A percentile compares a stretch with the other conserved stretches of the same genome.
Conservation (phyloP, 1,140 invertebrate species). For the Globodera rostochiensis region DNA sequence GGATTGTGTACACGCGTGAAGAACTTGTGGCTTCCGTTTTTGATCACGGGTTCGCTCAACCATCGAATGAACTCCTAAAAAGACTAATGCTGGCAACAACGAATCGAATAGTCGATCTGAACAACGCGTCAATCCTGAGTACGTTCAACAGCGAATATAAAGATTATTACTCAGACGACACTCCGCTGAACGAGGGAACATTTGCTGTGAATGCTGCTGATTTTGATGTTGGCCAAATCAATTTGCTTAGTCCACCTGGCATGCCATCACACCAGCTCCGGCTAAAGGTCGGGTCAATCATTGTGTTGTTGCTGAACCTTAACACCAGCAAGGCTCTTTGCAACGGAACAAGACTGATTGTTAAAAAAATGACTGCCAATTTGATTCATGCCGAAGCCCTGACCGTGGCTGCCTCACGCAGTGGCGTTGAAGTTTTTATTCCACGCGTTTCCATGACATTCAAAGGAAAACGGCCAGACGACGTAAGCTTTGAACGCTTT, state of each 20-base stretch:
- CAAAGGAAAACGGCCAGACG: neutral
- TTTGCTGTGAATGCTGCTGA: conserved; percentile 12
- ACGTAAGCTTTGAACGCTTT: neutral
- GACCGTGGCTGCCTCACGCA: neutral
- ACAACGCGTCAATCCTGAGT: neutral
- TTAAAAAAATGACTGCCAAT: neutral
- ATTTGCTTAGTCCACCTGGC: neutral
- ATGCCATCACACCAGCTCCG: conserved; percentile 21
- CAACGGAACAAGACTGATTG: conserved; percentile 25
- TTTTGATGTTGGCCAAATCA: conserved; percentile 6
- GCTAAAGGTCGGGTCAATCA: conserved; percentile 20
- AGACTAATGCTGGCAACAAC: conserved; percentile 5
- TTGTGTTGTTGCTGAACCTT: conserved; percentile 5
- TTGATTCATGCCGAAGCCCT: neutral
- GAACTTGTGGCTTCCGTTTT: neutral
- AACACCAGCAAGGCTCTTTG: conserved; percentile 6
- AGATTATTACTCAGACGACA: conserved; percentile 1
- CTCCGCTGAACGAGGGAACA: neutral
- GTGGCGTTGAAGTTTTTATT: neutral
- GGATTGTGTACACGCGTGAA: neutral
- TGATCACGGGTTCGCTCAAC: neutral
- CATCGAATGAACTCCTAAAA: neutral
- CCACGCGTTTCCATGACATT: neutral
- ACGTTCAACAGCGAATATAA: neutral
- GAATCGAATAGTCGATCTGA: conserved; percentile 4